phyloP scores from a whole-genome alignment of 2,797 vertebrate species.

The Mus spretus region DNA sequence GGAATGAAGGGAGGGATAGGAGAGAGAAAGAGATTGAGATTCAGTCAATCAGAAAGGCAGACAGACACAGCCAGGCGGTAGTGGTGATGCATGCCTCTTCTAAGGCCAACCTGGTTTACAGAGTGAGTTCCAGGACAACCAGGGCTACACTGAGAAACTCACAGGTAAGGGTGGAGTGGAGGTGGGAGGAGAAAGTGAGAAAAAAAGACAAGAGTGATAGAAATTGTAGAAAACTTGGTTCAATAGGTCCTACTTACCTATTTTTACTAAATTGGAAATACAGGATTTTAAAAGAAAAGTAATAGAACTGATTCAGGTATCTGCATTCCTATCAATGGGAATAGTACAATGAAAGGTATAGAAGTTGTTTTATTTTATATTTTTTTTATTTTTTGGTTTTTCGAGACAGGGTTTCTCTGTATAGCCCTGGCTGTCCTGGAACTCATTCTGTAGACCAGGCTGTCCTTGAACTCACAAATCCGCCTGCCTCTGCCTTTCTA shows the following conservation, averaged over 20 bases:
- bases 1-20: accelerated
- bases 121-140: neutral
- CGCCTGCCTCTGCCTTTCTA: too few species aligned
- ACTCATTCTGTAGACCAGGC: too few species aligned
- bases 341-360: conserved; percentile 10
- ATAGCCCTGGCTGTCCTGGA: too few species aligned
- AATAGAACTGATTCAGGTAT: conserved; percentile 33
- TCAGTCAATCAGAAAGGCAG: neutral
- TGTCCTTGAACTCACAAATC: too few species aligned
- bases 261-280: conserved; percentile 18
- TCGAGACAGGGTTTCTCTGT: too few species aligned
- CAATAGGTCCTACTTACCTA: neutral
- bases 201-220: neutral
- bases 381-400: too few species aligned
- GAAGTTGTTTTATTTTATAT: neutral
- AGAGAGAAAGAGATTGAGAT: too few species aligned
- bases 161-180: neutral
- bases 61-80: neutral
- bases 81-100: neutral
- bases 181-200: neutral
- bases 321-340: conserved; percentile 6
- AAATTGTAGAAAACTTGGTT: conserved; percentile 4
- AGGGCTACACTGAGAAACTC: neutral
- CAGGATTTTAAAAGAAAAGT: conserved; percentile 30
- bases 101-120: neutral